Percentiles rank a stretch among this genome's conserved stretches.
Evolutionary conservation across 2,888 invertebrate species (phyloP).

Genomic region (Apodemia duryi): DNA sequence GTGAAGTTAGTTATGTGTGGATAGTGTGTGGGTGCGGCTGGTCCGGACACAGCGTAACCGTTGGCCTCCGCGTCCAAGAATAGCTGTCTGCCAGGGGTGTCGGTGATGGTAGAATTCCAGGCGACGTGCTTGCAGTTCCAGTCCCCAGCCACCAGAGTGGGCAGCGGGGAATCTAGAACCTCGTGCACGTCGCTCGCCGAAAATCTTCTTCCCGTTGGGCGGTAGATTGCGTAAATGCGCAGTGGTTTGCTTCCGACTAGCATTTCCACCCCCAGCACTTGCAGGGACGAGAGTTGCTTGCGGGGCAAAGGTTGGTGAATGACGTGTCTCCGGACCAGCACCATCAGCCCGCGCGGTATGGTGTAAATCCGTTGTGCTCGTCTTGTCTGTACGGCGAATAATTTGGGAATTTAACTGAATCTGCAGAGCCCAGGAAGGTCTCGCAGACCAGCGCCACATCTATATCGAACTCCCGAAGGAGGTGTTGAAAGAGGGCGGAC

Average conservation of each 20-base stretch:
- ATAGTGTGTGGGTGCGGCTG: neutral
- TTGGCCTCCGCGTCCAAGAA: neutral
- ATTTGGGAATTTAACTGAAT: neutral
- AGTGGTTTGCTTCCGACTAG: neutral
- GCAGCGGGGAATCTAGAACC: neutral
- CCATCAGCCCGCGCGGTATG: neutral
- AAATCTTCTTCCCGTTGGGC: neutral
- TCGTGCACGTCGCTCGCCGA: neutral
- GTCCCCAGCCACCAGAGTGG: neutral
- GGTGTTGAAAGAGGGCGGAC: neutral
- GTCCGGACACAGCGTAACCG: neutral
- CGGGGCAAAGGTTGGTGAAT: neutral
- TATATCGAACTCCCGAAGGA: neutral
- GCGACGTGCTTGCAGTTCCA: neutral
- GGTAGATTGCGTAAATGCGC: neutral
- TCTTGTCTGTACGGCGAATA: neutral
- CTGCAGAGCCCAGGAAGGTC: neutral
- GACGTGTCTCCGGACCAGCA: neutral
- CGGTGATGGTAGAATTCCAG: neutral
- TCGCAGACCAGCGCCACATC: neutral
- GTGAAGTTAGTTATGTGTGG: no score
- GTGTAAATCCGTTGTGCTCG: neutral
- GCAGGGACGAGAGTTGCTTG: neutral
- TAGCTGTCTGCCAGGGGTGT: neutral
- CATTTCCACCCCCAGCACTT: neutral